Base-by-base conservation (phyloP, 2,888 invertebrate species). In the Lobophora halterata region DNA sequence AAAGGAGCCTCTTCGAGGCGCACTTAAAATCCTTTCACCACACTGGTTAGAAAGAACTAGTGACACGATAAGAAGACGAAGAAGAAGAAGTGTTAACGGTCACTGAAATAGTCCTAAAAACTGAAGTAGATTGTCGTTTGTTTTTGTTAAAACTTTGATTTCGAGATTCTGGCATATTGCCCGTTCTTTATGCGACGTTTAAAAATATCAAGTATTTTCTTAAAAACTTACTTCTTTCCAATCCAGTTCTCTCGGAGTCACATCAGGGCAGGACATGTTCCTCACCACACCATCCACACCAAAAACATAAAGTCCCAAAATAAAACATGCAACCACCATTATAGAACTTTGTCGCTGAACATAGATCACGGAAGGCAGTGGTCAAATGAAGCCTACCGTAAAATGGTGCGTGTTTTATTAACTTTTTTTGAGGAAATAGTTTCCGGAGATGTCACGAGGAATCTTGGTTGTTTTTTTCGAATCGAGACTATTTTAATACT, bases 181-280 rank as follows among this genome's bases (percentile, higher is more conserved):
- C n/a, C n/a, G n/a, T n/a, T n/a, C n/a, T n/a, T n/a, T n/a, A n/a
- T n/a, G n/a, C n/a, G n/a, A n/a, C n/a, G n/a, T n/a, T n/a, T n/a
- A n/a, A n/a, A n/a, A n/a, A n/a, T n/a, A n/a, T n/a, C n/a, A n/a
- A n/a, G 9, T 26, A 12, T 5, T 28, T 19, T 2, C n/a, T 14
- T 5, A 7, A 5, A 18, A 8, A 66, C 80, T 75, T 49, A 86
- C 86, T 49, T 76, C 81, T 52, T 82, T 85, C 67, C 82, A 77
- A 61, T 86, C 81, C 48, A 86, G 49, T 44, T 83, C 78, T 27
- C 71, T 66, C 0, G 85, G 69, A 1, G 54, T 66, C 2, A 82
- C 71, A 3, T 52, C 49, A 3, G 83, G 83, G 43, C 86, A 86
- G 11, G 61, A 72, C 10, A 58, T 55, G 62, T 85, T 80, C 46